These are phyloP conservation scores for Artemia franciscana DNA, from an alignment of 1,140 invertebrate genomes.

Conservation along the genomic window DNA sequence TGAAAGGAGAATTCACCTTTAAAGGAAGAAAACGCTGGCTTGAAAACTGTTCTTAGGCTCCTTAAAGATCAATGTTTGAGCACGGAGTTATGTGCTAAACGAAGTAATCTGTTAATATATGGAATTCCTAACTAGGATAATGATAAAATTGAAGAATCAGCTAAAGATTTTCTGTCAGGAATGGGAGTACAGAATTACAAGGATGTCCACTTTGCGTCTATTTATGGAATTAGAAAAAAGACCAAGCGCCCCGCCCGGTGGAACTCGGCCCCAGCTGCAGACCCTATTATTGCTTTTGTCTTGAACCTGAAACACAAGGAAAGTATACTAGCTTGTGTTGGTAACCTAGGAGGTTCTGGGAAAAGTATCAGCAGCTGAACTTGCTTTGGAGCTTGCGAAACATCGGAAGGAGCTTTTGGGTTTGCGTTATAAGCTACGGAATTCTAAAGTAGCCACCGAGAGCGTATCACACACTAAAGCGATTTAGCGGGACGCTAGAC, in stretches of 20 bases:
- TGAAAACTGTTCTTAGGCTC: neutral
- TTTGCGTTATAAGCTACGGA: neutral
- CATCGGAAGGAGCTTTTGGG: neutral
- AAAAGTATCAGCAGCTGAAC: neutral
- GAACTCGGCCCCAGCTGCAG: neutral
- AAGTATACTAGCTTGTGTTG: neutral
- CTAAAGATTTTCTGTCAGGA: neutral
- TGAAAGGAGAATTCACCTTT: neutral
- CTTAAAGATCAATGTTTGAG: neutral
- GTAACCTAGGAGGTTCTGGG: neutral
- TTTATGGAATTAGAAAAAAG: neutral
- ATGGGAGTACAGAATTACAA: neutral
- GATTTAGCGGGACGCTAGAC: neutral
- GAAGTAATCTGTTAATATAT: neutral
- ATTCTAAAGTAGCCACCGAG: neutral
- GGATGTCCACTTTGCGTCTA: neutral
- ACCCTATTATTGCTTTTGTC: neutral
- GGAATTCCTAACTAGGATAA: neutral
- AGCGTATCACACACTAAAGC: neutral
- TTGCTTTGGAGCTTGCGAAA: neutral
- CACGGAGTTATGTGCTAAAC: neutral
- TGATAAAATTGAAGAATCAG: neutral
- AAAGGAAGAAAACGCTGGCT: neutral
- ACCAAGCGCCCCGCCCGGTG: neutral
- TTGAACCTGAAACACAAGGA: neutral